Evolutionary conservation across 2,113 vertebrate genomes (phyloP), one percentile per base, ranked within the genome.

Genomic region (Gracilinanus agilis): DNA sequence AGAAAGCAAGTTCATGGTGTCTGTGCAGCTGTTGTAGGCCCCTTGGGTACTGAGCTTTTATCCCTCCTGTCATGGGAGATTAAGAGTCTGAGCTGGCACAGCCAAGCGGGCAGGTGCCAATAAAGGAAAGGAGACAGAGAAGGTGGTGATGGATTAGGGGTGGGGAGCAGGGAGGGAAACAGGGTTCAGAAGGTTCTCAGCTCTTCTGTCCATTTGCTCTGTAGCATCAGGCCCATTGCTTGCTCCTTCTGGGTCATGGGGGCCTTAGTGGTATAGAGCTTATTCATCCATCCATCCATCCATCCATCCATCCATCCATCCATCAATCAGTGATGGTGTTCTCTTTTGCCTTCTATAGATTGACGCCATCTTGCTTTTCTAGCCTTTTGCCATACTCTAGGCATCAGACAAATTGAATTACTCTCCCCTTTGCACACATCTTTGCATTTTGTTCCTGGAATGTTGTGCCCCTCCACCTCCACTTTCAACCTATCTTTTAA

Each of bases 41-140:
- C 93, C 91, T 19, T 0, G 75, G 94, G 93, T 83, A n/a, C 58
- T 88, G 92, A 90, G 61, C 88, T 93, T 56, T 96, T 56, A 44
- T 7, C 89, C 55, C 49, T 96, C 49, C 92, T 96, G 93, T 95
- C 95, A 94, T 91, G 61, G 95, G 83, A 92, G 94, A 95, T 97
- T 93, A 97, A 94, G 96, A n/a, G 92, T 96, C 91, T 95, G 19
- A 91, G 34, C 58, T 97, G 95, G 75, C n/a, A 88, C n/a, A 88
- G 67, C 34, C n/a, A 56, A 89, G 44, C 91, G 88, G 54, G 94
- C 0, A 3, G 90, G 24, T 90, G 7, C 13, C 21, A 88, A 75
- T 44, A 54, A 88, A 56, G 67, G 34, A 91, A 91, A 58, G 55
- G 67, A 89, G 40, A 23, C 91, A 29, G 53, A 21, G 90, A 27